A percentile compares a stretch with the other conserved stretches of the same genome.
Evolutionary conservation across 2,797 vertebrate species (phyloP).

Genomic region (Eidolon dupreanum): DNA sequence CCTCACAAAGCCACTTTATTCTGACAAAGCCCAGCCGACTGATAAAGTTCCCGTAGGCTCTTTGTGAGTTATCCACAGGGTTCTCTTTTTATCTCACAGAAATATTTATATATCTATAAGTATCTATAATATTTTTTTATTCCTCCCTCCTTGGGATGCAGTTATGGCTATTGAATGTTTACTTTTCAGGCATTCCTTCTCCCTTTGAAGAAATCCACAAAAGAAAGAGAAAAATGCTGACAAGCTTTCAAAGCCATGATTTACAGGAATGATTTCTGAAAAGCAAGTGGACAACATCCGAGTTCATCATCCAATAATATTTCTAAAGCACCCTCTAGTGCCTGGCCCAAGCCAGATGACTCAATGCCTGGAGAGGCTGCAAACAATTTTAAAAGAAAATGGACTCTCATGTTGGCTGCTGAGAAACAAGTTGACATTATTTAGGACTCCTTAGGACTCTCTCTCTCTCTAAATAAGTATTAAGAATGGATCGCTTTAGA

Average conservation of each 20-base stretch:
- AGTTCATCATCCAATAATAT: constrained; percentile 75
- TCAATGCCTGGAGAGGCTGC: not conserved
- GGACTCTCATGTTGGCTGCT: not conserved
- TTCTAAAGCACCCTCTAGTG: constrained; percentile 70
- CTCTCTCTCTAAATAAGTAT: not conserved
- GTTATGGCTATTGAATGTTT: constrained; percentile 64
- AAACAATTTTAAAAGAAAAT: constrained; percentile 28
- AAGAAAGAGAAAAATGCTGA: constrained; percentile 65
- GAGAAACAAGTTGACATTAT: not conserved
- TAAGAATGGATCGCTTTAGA: not conserved
- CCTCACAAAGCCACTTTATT: not conserved
- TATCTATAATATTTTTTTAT: constrained; percentile 66
- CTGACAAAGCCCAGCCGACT: constrained; percentile 46
- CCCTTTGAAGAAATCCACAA: constrained; percentile 77
- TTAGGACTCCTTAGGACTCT: not conserved
- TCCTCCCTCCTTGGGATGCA: constrained; percentile 44
- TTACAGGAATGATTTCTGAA: constrained; percentile 72
- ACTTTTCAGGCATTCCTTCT: constrained; percentile 70
- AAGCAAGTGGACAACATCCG: constrained; percentile 62
- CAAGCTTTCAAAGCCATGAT: constrained; percentile 61
- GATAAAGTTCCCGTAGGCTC: constrained; percentile 64
- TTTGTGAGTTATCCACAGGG: constrained; percentile 66
- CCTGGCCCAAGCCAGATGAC: constrained; percentile 53
- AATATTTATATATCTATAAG: constrained; percentile 72
- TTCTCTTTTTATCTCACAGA: constrained; percentile 75